These are phyloP conservation scores for Heliconius erato DNA, from an alignment of 2,888 invertebrate genomes.

Conservation along the genomic window DNA sequence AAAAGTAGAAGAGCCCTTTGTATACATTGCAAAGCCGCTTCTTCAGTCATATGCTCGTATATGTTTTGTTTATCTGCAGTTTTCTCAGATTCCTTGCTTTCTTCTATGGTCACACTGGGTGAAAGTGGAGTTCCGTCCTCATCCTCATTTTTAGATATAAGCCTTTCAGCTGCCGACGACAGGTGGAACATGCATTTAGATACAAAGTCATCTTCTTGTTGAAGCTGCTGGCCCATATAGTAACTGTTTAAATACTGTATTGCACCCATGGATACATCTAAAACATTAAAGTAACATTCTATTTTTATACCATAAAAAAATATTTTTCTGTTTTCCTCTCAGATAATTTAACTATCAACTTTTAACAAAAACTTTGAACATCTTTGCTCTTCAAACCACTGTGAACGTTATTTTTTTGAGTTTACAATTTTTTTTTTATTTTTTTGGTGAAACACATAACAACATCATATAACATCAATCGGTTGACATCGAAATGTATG, in stretches of 20 bases:
- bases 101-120: conserved; percentile 57
- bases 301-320: background rate
- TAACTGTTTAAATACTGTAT: conserved; percentile 97
- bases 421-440: too few relatives aligned
- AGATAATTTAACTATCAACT: background rate
- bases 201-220: conserved; percentile 97
- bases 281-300: conserved; percentile 36
- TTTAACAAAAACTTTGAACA: background rate
- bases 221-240: conserved; percentile 96
- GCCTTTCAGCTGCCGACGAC: conserved; percentile 92
- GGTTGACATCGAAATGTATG: too few relatives aligned
- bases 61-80: conserved; percentile 77
- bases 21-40: conserved; percentile 94
- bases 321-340: background rate
- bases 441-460: background rate
- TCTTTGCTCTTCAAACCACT: too few relatives aligned
- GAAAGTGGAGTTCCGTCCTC: conserved; percentile 60
- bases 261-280: conserved; percentile 96
- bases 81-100: conserved; percentile 68
- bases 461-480: background rate
- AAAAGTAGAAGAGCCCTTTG: conserved; percentile 95
- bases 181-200: conserved; percentile 97
- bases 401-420: too few relatives aligned
- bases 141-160: conserved; percentile 78
- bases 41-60: conserved; percentile 87